These are phyloP conservation scores for Anser cygnoides DNA, from an alignment of 2,113 vertebrate genomes.

Conservation along the genomic window DNA sequence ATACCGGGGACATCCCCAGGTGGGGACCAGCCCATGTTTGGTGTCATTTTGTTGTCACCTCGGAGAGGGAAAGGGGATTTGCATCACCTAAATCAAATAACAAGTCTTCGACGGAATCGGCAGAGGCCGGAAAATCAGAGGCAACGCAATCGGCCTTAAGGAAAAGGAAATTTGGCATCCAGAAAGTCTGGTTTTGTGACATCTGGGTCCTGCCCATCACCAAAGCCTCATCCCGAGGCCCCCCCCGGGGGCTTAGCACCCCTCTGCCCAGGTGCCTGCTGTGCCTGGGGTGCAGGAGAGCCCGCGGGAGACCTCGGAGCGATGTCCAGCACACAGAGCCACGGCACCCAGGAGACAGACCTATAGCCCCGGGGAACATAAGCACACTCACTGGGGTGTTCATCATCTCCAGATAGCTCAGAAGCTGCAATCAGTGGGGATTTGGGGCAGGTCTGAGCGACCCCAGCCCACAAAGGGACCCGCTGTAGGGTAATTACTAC, in stretches of 20 bases:
- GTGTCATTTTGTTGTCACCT: not conserved
- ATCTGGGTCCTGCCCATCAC: fast-evolving
- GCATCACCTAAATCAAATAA: not conserved
- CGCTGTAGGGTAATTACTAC: not conserved
- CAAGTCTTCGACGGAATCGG: fast-evolving
- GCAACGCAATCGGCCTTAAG: not conserved
- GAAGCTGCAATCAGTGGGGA: not conserved
- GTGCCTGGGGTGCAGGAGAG: not conserved
- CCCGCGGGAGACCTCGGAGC: not conserved
- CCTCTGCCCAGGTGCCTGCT: no score
- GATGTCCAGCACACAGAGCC: no score
- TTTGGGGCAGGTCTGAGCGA: not conserved
- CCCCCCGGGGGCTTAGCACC: not conserved
- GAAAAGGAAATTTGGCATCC: not conserved
- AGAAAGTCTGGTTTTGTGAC: fast-evolving
- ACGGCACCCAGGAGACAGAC: no score
- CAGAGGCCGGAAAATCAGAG: not conserved
- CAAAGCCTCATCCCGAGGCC: not conserved
- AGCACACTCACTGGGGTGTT: not conserved
- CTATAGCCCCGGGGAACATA: not conserved
- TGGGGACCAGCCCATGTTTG: fast-evolving
- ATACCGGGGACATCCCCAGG: not conserved
- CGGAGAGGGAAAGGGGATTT: not conserved
- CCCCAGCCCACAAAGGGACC: not conserved
- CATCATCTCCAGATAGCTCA: not conserved